phyloP scores from a whole-genome alignment of 2,113 vertebrate genomes.

The Numenius arquata region DNA sequence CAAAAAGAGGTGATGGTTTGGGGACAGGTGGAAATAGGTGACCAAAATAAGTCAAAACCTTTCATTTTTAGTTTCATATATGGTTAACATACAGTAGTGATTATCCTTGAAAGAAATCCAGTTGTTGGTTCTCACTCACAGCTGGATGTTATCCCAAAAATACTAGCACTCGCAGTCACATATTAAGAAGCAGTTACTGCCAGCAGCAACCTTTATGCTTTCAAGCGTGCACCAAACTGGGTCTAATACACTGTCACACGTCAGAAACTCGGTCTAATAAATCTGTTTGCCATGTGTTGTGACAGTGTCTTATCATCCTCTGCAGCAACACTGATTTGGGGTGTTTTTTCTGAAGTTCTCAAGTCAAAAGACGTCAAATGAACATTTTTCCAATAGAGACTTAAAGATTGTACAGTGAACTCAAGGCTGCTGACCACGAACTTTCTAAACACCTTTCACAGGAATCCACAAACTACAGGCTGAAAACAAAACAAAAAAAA shows the following conservation, averaged over 20 bases:
- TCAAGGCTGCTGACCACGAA: neutral
- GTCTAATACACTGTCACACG: neutral
- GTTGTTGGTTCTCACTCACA: neutral
- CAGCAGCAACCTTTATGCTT: neutral
- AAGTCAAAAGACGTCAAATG: neutral
- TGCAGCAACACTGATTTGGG: neutral
- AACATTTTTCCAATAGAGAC: neutral
- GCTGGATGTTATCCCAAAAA: neutral
- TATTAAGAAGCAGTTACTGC: neutral
- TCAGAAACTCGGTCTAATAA: too few species aligned
- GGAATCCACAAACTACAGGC: neutral
- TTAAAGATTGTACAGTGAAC: neutral
- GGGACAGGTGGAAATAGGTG: fast-evolving
- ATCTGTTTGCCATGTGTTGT: too few species aligned
- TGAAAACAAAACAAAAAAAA: neutral
- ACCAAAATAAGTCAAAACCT: neutral
- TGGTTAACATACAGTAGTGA: neutral
- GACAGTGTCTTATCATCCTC: too few species aligned
- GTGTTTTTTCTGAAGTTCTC: neutral
- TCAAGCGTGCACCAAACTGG: neutral
- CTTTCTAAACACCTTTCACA: neutral
- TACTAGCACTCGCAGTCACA: neutral
- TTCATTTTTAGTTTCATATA: neutral
- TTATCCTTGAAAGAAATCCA: neutral
- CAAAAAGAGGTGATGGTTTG: neutral